Conservation (phyloP, 2,888 invertebrate genomes). For the Nemurella pictetii region DNA sequence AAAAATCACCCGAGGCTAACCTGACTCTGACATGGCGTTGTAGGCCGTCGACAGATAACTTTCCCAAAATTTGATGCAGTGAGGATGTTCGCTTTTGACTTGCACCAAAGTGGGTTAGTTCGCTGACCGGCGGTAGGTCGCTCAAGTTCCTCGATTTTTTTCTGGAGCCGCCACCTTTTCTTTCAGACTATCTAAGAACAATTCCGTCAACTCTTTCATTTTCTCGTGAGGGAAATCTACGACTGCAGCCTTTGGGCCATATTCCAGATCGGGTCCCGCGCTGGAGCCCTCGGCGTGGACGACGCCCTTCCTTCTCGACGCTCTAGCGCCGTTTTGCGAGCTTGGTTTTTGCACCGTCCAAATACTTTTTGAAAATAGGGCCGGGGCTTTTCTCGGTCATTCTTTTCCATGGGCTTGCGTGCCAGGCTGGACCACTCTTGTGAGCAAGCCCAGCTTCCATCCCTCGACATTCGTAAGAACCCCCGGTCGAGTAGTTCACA, state of each 20-base stretch:
- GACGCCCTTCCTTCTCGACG: not conserved
- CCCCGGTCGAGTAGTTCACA: constrained; percentile 22
- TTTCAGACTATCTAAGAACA: not conserved
- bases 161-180: not conserved
- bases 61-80: not conserved
- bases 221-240: not conserved
- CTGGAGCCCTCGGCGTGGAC: not conserved
- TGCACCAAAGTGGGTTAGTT: not conserved
- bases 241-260: constrained; percentile 7
- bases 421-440: constrained; percentile 24
- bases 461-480: constrained; percentile 15
- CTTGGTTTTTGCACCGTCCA: not conserved
- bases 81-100: not conserved
- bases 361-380: not conserved
- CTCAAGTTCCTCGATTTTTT: not conserved
- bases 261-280: constrained; percentile 12
- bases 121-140: not conserved
- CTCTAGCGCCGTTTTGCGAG: not conserved
- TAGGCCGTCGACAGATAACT: not conserved
- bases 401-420: constrained; percentile 30
- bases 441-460: constrained; percentile 23
- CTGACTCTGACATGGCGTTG: not conserved
- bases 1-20: not conserved
- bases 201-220: not conserved
- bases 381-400: not conserved